phyloP scores from a whole-genome alignment of 2,797 vertebrate genomes.

The Ispidina picta region DNA sequence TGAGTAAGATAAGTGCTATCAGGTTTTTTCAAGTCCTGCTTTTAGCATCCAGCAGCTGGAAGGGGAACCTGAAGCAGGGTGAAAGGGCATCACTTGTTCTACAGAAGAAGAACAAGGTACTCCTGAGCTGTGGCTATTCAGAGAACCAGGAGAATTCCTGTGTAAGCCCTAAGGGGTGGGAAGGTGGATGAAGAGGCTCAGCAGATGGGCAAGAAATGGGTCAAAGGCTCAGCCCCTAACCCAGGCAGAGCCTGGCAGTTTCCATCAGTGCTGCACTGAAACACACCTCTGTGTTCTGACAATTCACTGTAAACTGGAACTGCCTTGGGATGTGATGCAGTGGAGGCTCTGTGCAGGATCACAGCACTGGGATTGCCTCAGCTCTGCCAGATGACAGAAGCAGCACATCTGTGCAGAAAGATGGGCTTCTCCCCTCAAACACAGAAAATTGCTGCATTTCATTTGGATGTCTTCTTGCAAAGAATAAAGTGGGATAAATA shows the following conservation, averaged over 20 bases:
- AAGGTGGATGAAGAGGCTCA: background rate
- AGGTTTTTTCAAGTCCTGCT: background rate
- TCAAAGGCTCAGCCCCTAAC: background rate
- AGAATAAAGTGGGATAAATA: background rate
- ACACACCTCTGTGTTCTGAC: background rate
- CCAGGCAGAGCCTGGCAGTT: background rate
- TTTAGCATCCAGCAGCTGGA: background rate
- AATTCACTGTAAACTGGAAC: conserved; percentile 34
- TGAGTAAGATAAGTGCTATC: background rate
- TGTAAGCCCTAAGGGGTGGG: background rate
- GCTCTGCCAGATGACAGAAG: background rate
- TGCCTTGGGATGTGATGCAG: conserved; percentile 28
- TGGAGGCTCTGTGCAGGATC: background rate
- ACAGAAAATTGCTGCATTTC: background rate
- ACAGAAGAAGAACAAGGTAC: background rate
- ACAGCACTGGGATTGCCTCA: background rate
- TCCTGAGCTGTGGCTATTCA: background rate
- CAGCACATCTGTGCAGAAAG: conserved; percentile 2
- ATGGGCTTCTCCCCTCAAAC: background rate
- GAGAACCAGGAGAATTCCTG: background rate
- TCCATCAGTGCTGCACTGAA: conserved; percentile 2
- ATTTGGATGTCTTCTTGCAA: background rate
- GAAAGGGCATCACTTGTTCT: background rate
- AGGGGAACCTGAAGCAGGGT: background rate
- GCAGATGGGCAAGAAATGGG: background rate